A percentile compares a stretch with the other conserved stretches of the same genome.
phyloP scores from a whole-genome alignment of 2,888 invertebrate genomes.

The Leptinotarsa rubiginosa region DNA sequence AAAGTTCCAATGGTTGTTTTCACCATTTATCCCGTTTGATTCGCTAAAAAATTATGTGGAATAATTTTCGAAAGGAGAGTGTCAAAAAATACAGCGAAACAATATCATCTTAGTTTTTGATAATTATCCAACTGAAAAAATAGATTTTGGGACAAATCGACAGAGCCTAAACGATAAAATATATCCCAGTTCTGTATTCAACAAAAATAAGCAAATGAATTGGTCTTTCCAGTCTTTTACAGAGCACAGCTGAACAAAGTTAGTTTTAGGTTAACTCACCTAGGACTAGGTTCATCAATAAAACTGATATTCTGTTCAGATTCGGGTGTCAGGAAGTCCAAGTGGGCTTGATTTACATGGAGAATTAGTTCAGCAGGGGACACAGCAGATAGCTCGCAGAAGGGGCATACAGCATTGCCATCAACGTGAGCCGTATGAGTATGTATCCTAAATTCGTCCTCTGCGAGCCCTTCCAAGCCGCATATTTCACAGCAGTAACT shows the following conservation, averaged over 20 bases:
- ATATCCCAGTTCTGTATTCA: too few relatives aligned
- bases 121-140: too few relatives aligned
- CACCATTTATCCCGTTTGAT: slow-evolving; percentile 58
- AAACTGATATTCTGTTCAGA: slow-evolving; percentile 79
- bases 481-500: slow-evolving; percentile 85
- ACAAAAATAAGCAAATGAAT: too few relatives aligned
- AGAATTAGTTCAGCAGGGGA: slow-evolving; percentile 80
- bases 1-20: slow-evolving; percentile 55
- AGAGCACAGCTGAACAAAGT: too few relatives aligned
- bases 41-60: slow-evolving; percentile 53
- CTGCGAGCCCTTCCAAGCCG: slow-evolving; percentile 83
- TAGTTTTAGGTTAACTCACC: slow-evolving; percentile 47
- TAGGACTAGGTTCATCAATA: slow-evolving; percentile 76
- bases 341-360: slow-evolving; percentile 87
- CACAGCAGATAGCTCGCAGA: slow-evolving; percentile 81
- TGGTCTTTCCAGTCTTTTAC: too few relatives aligned
- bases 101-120: too few relatives aligned
- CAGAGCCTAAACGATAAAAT: too few relatives aligned
- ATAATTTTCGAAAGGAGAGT: too few relatives aligned
- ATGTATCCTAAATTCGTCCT: slow-evolving; percentile 83
- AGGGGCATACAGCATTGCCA: slow-evolving; percentile 83
- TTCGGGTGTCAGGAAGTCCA: slow-evolving; percentile 85
- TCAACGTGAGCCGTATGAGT: slow-evolving; percentile 83
- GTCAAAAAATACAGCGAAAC: background rate
- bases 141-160: too few relatives aligned